Conservation (phyloP, 1,140 invertebrate species). For the Rhopalosiphum maidis region DNA sequence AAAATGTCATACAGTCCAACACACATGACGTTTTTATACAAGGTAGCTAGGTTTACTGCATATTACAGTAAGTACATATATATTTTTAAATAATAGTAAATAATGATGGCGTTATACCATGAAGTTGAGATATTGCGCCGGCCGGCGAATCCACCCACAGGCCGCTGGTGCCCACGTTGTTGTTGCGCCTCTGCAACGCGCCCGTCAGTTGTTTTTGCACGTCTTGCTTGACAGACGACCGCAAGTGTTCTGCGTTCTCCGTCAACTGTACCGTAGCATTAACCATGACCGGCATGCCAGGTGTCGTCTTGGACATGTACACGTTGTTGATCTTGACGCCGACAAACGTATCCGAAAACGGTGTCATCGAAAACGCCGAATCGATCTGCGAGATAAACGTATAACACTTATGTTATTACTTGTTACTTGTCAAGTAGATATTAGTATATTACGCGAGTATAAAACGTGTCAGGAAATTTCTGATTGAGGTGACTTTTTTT, state of each 20-base stretch:
- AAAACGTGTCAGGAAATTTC: background rate
- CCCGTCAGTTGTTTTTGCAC: constrained; percentile 84
- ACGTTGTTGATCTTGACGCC: constrained; percentile 81
- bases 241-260: constrained; percentile 74
- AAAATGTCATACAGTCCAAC: background rate
- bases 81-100: background rate
- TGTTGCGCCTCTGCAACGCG: constrained; percentile 79
- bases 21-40: background rate
- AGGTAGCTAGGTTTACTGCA: background rate
- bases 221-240: constrained; percentile 73
- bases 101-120: constrained; percentile 64
- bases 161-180: constrained; percentile 85
- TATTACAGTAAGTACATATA: background rate
- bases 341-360: constrained; percentile 84
- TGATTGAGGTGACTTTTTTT: too few relatives aligned
- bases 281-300: constrained; percentile 70
- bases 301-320: constrained; percentile 67
- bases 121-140: constrained; percentile 75
- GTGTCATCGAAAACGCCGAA: constrained; percentile 88
- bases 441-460: too few relatives aligned
- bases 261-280: constrained; percentile 82
- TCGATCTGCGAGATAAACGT: constrained; percentile 71
- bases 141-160: constrained; percentile 81
- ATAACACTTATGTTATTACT: background rate
- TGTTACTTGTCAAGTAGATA: too few relatives aligned